Evolutionary conservation across 1,140 invertebrate genomes (phyloP).

Genomic region (Hydropsyche tenuis): DNA sequence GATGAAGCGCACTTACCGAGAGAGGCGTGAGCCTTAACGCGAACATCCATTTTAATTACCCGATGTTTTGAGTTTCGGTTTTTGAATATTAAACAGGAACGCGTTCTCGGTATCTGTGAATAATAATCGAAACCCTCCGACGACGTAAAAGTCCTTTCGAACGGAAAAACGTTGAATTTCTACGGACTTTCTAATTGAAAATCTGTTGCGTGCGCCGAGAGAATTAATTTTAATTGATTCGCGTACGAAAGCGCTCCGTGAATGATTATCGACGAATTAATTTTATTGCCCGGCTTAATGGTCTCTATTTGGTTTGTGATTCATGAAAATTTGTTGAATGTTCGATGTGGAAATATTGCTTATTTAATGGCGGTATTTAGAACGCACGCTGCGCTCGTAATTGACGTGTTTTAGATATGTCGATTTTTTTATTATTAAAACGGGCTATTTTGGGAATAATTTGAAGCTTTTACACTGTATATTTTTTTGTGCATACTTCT

Average conservation of each 20-base stretch:
- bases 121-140: conserved; percentile 36
- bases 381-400: too few relatives aligned
- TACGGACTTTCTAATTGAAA: neutral
- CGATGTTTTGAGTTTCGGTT: conserved; percentile 39
- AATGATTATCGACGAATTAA: neutral
- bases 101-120: conserved; percentile 14
- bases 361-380: too few relatives aligned
- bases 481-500: neutral
- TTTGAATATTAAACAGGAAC: conserved; percentile 42
- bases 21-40: conserved; percentile 37
- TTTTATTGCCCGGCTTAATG: neutral
- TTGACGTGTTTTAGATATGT: too few relatives aligned
- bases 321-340: too few relatives aligned
- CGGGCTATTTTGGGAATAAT: neutral
- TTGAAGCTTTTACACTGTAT: neutral
- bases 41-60: conserved; percentile 46
- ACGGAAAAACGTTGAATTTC: neutral
- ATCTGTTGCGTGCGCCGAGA: neutral
- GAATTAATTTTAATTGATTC: neutral
- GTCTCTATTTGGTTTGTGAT: too few relatives aligned
- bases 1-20: conserved; percentile 28
- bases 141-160: neutral
- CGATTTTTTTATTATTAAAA: too few relatives aligned
- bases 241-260: neutral
- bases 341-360: too few relatives aligned